A percentile compares a stretch with the other conserved stretches of the same genome.
Evolutionary conservation across 2,888 invertebrate species (phyloP).

Genomic region (Mycogona germanica): DNA sequence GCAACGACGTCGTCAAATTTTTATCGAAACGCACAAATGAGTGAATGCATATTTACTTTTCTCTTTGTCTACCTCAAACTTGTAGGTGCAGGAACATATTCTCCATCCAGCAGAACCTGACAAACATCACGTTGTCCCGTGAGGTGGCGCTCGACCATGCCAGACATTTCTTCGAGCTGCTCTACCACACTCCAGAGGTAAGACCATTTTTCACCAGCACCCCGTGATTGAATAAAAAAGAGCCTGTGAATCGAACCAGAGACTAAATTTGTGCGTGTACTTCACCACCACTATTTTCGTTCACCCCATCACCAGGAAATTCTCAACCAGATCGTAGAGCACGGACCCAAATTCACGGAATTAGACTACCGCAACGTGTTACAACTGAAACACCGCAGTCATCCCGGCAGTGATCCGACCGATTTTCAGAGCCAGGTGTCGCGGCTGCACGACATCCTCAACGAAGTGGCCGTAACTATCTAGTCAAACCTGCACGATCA

Average conservation of each 20-base stretch:
- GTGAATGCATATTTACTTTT: neutral
- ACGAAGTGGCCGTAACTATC: slow-evolving; percentile 68
- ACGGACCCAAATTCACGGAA: slow-evolving; percentile 75
- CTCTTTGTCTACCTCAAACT: neutral
- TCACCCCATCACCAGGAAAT: slow-evolving; percentile 74
- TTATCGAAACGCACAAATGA: neutral
- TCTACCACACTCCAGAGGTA: slow-evolving; percentile 69
- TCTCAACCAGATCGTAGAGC: slow-evolving; percentile 65
- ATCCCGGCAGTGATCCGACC: slow-evolving; percentile 32
- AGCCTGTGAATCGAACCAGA: neutral
- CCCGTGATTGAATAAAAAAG: too few species aligned
- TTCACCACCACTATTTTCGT: neutral
- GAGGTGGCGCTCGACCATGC: slow-evolving; percentile 81
- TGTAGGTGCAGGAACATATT: slow-evolving; percentile 61
- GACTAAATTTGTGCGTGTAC: slow-evolving; percentile 1
- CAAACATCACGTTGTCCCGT: slow-evolving; percentile 65
- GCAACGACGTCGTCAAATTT: neutral
- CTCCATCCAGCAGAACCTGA: slow-evolving; percentile 70
- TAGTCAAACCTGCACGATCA: slow-evolving; percentile 35
- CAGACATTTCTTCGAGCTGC: slow-evolving; percentile 72
- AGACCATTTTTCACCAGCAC: too few species aligned
- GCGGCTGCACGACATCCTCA: slow-evolving; percentile 70
- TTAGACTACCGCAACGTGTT: slow-evolving; percentile 78
- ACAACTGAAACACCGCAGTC: slow-evolving; percentile 57
- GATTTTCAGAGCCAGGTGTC: slow-evolving; percentile 47